Percentiles rank a stretch among this genome's conserved stretches.
Conservation (phyloP, 2,888 invertebrate species). For the Cremastobaeus sp. region DNA sequence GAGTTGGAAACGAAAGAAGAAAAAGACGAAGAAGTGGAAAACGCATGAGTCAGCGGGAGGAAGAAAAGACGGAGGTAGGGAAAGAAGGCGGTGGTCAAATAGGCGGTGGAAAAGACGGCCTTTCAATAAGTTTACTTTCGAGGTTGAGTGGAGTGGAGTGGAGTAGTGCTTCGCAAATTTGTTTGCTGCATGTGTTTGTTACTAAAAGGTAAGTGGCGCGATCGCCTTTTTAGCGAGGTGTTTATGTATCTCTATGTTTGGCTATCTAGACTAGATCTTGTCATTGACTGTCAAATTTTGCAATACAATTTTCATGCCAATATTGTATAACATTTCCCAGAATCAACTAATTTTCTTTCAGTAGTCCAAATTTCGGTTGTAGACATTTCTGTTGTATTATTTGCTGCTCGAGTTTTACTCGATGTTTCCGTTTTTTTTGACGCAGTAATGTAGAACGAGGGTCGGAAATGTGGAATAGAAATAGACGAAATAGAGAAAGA, state of each 20-base stretch:
- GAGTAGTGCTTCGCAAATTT: slow-evolving; percentile 29
- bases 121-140: slow-evolving; percentile 48
- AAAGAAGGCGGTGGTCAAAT: slow-evolving; percentile 48
- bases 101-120: slow-evolving; percentile 53
- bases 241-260: too few species aligned
- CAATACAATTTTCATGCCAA: too few species aligned
- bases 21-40: slow-evolving; percentile 53
- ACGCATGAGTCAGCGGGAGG: slow-evolving; percentile 39
- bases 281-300: too few species aligned
- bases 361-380: too few species aligned
- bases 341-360: too few species aligned
- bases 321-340: too few species aligned
- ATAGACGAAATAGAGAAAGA: slow-evolving; percentile 53
- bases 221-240: background rate
- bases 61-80: slow-evolving; percentile 60
- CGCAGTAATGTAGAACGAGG: slow-evolving; percentile 28
- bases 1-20: slow-evolving; percentile 35
- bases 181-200: slow-evolving; percentile 30
- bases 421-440: background rate
- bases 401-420: too few species aligned
- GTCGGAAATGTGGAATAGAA: slow-evolving; percentile 40
- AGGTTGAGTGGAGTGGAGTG: slow-evolving; percentile 49
- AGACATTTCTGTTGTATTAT: too few species aligned
- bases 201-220: slow-evolving; percentile 25
- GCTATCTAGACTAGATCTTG: too few species aligned